phyloP scores from a whole-genome alignment of 2,797 vertebrate genomes.

The Aselliscus stoliczkanus region DNA sequence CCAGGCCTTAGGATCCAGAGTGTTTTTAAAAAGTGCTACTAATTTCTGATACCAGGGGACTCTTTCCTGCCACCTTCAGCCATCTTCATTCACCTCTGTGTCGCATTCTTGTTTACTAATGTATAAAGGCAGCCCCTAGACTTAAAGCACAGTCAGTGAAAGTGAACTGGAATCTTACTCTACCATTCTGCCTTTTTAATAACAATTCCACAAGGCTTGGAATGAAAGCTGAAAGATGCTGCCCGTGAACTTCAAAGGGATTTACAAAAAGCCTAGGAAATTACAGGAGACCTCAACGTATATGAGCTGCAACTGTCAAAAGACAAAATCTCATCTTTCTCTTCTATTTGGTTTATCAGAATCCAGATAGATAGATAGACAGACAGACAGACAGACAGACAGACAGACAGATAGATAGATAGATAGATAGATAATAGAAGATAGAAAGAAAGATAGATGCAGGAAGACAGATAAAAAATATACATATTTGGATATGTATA shows the following conservation, averaged over 20 bases:
- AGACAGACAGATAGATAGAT: background rate
- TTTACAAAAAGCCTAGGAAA: background rate
- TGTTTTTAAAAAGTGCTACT: background rate
- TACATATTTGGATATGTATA: background rate
- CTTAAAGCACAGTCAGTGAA: background rate
- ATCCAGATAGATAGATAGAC: background rate
- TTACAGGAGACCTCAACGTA: background rate
- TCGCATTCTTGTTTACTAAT: background rate
- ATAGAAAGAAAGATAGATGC: background rate
- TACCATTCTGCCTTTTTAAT: background rate
- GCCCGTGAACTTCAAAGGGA: background rate
- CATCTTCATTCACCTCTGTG: background rate
- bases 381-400: too few relatives aligned
- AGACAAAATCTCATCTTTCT: background rate
- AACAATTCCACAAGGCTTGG: background rate
- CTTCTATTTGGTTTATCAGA: background rate
- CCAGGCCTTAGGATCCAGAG: background rate
- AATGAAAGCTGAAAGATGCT: background rate
- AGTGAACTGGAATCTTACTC: background rate
- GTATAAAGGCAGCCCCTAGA: background rate
- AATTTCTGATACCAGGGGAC: background rate
- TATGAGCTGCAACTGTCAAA: background rate
- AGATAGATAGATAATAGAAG: background rate
- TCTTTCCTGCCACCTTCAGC: background rate
- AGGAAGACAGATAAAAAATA: background rate